Evolutionary conservation across 92 coral and sea anemone species (phyloP).

Genomic region (Paramuricea clavata): DNA sequence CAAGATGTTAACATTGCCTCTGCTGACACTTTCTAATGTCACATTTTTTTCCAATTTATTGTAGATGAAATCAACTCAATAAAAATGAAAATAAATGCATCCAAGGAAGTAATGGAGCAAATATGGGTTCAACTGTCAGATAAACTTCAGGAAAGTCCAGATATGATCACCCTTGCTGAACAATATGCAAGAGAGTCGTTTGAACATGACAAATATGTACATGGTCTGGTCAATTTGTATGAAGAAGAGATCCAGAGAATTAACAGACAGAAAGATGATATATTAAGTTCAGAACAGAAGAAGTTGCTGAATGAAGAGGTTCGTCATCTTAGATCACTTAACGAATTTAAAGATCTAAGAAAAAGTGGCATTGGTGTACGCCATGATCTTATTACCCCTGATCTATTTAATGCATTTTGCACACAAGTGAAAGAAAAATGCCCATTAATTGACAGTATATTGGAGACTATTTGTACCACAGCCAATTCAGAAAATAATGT

Average conservation of each 20-base stretch:
- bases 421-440: conserved; percentile 28
- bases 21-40: neutral
- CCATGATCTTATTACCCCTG: conserved; percentile 34
- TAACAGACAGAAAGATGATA: neutral
- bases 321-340: conserved; percentile 22
- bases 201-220: conserved; percentile 22
- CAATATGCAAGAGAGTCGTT: conserved; percentile 20
- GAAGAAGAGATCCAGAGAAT: conserved; percentile 29
- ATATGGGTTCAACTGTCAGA: conserved; percentile 28
- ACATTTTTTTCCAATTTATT: neutral
- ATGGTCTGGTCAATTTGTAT: conserved; percentile 29
- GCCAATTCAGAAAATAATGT: conserved; percentile 32
- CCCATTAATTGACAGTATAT: conserved; percentile 55
- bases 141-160: conserved; percentile 35
- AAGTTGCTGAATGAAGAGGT: conserved; percentile 33
- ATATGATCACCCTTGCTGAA: conserved; percentile 1
- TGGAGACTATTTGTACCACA: conserved; percentile 37
- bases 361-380: conserved; percentile 14
- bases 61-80: conserved; percentile 31
- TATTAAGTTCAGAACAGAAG: conserved; percentile 30
- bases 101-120: conserved; percentile 26
- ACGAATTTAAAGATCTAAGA: conserved; percentile 12
- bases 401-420: conserved; percentile 16
- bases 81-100: conserved; percentile 32
- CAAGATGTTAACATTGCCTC: neutral